Evolutionary conservation across 2,797 vertebrate genomes (phyloP), one percentile per base, ranked within the genome.

Genomic region (Cottoperca gobio): DNA sequence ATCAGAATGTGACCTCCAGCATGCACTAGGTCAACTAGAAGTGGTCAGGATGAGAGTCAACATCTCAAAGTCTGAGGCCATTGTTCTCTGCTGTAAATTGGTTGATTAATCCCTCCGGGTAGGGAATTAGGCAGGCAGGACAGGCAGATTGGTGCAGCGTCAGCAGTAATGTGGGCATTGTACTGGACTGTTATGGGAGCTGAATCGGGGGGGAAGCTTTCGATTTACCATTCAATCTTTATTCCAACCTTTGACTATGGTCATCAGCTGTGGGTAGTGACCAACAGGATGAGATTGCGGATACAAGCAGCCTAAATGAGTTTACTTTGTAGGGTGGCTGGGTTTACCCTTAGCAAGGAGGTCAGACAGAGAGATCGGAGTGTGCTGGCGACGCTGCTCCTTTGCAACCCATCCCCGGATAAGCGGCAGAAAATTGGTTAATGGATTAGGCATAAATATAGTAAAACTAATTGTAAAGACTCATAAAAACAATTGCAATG

Each of bases 351-450:
- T n/a, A n/a, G n/a, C n/a, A n/a, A n/a, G n/a, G n/a, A n/a, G n/a
- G n/a, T n/a, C n/a, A n/a, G n/a, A n/a, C n/a, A n/a, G n/a, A n/a
- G n/a, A n/a, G n/a, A n/a, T n/a, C n/a, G n/a, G n/a, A n/a, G n/a
- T n/a, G n/a, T n/a, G n/a, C n/a, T n/a, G n/a, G n/a, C n/a, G n/a
- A n/a, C n/a, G n/a, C n/a, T n/a, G n/a, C n/a, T n/a, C n/a, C n/a
- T n/a, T n/a, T n/a, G 33, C 33, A 35, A 35, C 33, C 12, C 4
- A 0, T 0, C 12, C 12, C 33, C 0, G n/a, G n/a, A 37, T 21
- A 49, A 49, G 46, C 21, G 21, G 0, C 21, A 49, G 21, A 24
- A 49, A 49, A 49, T 23, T 11, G 21, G 11, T 48, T 5, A 46
- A 21, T 5, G 8, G 8, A 21, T 23, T 14, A 40, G 8, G 2